A percentile compares a stretch with the other conserved stretches of the same genome.
Conservation (phyloP, 2,888 invertebrate species). For the Deroplatys truncata region DNA sequence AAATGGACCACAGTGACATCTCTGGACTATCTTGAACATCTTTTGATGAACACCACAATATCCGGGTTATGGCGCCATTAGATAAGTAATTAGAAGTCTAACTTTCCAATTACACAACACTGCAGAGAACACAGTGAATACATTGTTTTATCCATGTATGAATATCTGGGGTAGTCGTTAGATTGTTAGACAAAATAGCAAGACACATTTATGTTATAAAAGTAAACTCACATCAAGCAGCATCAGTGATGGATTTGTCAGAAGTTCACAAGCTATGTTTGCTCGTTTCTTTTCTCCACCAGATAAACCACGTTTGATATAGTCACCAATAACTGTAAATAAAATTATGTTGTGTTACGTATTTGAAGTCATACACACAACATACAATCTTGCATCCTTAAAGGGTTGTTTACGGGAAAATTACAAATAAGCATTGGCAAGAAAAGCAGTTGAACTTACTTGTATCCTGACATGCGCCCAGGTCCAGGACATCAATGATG, state of each 20-base stretch:
- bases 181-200: too few relatives aligned
- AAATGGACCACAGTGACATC: too few relatives aligned
- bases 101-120: too few relatives aligned
- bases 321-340: constrained; percentile 65
- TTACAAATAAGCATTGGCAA: background rate
- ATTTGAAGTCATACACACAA: background rate
- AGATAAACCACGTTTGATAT: constrained; percentile 68
- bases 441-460: constrained; percentile 46
- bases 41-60: too few relatives aligned
- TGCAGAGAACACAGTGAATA: too few relatives aligned
- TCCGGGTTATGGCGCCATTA: too few relatives aligned
- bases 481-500: constrained; percentile 69
- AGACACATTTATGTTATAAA: too few relatives aligned
- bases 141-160: too few relatives aligned
- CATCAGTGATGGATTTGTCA: constrained; percentile 76
- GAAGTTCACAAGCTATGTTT: constrained; percentile 75
- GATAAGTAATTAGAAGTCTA: too few relatives aligned
- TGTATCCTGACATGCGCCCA: constrained; percentile 70
- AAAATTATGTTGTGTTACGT: constrained; percentile 17
- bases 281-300: constrained; percentile 82
- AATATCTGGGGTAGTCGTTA: too few relatives aligned
- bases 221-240: constrained; percentile 65
- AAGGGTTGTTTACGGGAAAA: background rate
- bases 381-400: background rate
- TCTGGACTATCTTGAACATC: too few relatives aligned